These are phyloP conservation scores for Talpa occidentalis DNA, from an alignment of 2,113 vertebrate genomes.

Conservation along the genomic window DNA sequence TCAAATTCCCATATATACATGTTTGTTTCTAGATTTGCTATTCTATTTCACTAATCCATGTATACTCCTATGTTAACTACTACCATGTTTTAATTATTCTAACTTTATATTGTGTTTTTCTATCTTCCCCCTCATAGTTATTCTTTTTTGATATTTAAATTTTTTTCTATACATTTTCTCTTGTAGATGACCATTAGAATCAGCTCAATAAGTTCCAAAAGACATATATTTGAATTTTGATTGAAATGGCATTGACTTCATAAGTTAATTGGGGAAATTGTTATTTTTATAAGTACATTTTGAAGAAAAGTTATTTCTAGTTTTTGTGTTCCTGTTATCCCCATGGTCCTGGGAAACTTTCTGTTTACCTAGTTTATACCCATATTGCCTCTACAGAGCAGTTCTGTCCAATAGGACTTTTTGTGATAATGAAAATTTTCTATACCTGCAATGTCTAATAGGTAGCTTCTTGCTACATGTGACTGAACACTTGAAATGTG, in stretches of 20 bases:
- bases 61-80: background rate
- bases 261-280: slow-evolving; percentile 33
- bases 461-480: background rate
- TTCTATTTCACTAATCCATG: background rate
- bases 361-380: background rate
- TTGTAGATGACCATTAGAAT: slow-evolving; percentile 41
- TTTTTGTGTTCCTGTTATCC: slow-evolving; percentile 17
- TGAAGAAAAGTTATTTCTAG: slow-evolving; percentile 11
- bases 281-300: slow-evolving; percentile 30
- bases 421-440: background rate
- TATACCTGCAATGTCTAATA: background rate
- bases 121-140: background rate
- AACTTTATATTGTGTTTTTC: slow-evolving; percentile 10
- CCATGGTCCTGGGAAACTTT: background rate
- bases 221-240: slow-evolving; percentile 41
- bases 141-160: slow-evolving; percentile 1
- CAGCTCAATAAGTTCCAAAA: slow-evolving; percentile 21
- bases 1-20: background rate
- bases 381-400: background rate
- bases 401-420: background rate
- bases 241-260: slow-evolving; percentile 7
- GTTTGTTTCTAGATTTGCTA: slow-evolving; percentile 18
- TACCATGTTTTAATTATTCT: background rate
- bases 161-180: background rate
- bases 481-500: slow-evolving; percentile 13